Conservation (phyloP, 30 jellyfish, hydroid and myxozoan genomes). For the Nemopilema nomurai region DNA sequence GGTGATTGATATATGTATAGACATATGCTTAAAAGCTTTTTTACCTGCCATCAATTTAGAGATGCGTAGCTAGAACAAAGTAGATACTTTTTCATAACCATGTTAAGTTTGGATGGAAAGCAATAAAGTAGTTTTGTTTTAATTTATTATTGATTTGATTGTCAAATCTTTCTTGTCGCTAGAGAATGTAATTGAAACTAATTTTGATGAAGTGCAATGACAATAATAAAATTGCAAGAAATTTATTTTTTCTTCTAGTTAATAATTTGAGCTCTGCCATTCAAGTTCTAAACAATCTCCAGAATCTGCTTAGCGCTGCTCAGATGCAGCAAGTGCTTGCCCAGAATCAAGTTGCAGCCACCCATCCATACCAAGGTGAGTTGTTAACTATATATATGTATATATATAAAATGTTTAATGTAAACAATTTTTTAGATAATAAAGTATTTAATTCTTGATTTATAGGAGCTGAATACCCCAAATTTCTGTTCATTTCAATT, state of each 20-base stretch:
- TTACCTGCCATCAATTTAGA: too few relatives aligned
- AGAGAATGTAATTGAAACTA: background rate
- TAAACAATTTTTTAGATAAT: background rate
- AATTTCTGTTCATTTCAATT: too few relatives aligned
- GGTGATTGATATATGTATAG: too few relatives aligned
- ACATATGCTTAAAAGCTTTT: too few relatives aligned
- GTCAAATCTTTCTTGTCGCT: background rate
- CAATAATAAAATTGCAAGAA: too few relatives aligned
- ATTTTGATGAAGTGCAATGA: background rate
- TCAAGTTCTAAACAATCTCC: conserved; percentile 48
- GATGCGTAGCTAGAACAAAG: too few relatives aligned
- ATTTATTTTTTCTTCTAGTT: background rate
- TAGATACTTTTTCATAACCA: too few relatives aligned
- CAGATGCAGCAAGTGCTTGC: conserved; percentile 39
- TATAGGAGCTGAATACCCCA: background rate
- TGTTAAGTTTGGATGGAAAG: too few relatives aligned
- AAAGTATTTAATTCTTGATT: background rate
- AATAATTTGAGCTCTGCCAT: conserved; percentile 40
- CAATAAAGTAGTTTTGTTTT: too few relatives aligned
- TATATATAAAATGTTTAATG: too few relatives aligned
- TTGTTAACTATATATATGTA: background rate
- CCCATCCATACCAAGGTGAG: conserved; percentile 3
- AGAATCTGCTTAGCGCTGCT: conserved; percentile 50
- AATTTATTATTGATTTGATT: too few relatives aligned
- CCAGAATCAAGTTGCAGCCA: background rate